These are phyloP conservation scores for Oxygymnocypris stewartii DNA, from an alignment of 2,113 vertebrate species.

Conservation along the genomic window DNA sequence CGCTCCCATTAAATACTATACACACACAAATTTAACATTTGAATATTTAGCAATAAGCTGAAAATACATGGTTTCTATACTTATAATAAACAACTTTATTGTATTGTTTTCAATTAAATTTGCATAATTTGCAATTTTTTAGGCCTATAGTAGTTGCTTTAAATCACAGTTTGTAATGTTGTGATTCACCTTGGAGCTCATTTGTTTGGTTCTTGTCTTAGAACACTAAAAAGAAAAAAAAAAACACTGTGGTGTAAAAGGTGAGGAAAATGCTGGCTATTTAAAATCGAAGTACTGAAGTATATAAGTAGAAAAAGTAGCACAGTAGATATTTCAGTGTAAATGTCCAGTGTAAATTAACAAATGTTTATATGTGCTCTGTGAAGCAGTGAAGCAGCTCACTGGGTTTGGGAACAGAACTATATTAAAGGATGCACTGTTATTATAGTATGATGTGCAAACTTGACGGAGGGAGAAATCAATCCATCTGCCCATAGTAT, in stretches of 20 bases:
- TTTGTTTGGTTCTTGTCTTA: not conserved
- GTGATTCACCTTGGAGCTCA: not conserved
- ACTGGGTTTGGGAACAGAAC: not conserved
- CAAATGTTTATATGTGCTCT: not conserved
- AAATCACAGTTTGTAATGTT: not conserved
- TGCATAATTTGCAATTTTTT: not conserved
- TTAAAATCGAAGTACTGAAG: too few relatives aligned
- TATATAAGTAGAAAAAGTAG: too few relatives aligned
- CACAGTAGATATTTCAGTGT: too few relatives aligned
- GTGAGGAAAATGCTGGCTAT: not conserved
- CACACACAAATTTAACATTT: not conserved
- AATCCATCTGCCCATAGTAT: constrained; percentile 52
- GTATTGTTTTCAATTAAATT: too few relatives aligned
- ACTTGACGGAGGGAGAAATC: constrained; percentile 34
- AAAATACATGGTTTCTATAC: not conserved
- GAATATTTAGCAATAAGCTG: not conserved
- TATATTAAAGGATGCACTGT: constrained; percentile 22
- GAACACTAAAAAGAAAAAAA: not conserved
- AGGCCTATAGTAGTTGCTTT: not conserved
- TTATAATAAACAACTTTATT: not conserved
- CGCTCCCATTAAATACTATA: too few relatives aligned
- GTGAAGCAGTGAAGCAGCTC: not conserved
- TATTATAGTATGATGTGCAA: constrained; percentile 31
- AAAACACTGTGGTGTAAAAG: not conserved
- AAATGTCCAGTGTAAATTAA: not conserved